These are phyloP conservation scores for Falco punctatus DNA, from an alignment of 2,113 vertebrate genomes.

Conservation along the genomic window DNA sequence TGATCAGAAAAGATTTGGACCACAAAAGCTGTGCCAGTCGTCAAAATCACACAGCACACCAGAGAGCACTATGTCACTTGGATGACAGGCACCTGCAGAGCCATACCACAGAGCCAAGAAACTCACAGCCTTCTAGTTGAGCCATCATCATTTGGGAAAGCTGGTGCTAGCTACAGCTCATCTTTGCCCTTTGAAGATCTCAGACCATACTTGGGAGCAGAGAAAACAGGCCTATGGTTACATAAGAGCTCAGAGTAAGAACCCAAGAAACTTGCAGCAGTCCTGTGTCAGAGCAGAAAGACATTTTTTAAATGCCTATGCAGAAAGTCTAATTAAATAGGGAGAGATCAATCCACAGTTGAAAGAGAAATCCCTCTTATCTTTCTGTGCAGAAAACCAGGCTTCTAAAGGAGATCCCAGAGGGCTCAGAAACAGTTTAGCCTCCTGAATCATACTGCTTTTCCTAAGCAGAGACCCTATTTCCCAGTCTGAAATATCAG, in stretches of 20 bases:
- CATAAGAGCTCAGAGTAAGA: not conserved
- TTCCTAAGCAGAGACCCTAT: not conserved
- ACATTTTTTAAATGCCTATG: not conserved
- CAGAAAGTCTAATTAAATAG: conserved; percentile 5
- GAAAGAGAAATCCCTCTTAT: conserved; percentile 40
- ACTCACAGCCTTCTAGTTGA: not conserved
- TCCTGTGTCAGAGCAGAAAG: not conserved
- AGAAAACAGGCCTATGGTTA: not conserved
- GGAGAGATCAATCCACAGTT: not conserved
- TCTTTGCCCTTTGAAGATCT: not conserved
- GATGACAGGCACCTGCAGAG: not conserved
- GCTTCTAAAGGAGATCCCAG: conserved; percentile 21
- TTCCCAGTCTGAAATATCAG: not conserved
- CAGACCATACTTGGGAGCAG: not conserved
- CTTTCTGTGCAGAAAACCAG: conserved; percentile 25
- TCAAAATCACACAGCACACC: not conserved
- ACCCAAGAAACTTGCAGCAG: not conserved
- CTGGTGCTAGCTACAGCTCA: not conserved
- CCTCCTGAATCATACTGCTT: not conserved
- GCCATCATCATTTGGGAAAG: not conserved
- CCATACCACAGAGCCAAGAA: not conserved
- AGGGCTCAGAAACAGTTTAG: conserved; percentile 24
- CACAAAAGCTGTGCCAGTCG: not conserved
- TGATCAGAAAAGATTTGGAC: not conserved
- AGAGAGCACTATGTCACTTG: not conserved